A percentile compares a stretch with the other conserved stretches of the same genome.
Conservation (phyloP, 1,140 invertebrate species). For the Lysiphlebus fabarum region DNA sequence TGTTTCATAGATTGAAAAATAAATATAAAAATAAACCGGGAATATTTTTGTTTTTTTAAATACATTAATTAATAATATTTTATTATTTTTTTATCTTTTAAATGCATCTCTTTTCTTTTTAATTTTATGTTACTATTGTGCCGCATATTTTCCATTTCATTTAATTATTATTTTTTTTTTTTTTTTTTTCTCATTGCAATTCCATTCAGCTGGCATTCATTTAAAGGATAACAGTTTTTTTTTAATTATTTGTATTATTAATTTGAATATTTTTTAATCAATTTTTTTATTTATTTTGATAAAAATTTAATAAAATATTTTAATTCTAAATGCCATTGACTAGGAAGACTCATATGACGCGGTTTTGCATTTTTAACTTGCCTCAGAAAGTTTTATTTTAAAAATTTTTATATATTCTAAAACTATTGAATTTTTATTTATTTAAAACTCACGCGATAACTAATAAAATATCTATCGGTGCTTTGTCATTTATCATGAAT, state of each 20-base stretch:
- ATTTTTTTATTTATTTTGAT: not conserved
- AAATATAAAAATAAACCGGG: constrained; percentile 60
- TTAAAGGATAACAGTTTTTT: not conserved
- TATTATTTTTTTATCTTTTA: constrained; percentile 22
- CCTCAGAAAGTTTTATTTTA: constrained; percentile 15
- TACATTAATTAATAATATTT: constrained; percentile 55
- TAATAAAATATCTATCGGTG: not conserved
- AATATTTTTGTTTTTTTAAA: constrained; percentile 58
- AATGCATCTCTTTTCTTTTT: constrained; percentile 6
- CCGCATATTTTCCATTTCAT: constrained; percentile 5
- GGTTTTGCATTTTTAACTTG: constrained; percentile 12
- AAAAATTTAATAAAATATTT: too few relatives aligned
- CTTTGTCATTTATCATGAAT: not conserved
- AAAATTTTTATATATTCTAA: not conserved
- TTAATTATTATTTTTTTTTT: not conserved
- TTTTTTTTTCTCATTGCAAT: too few relatives aligned
- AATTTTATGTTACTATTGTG: not conserved
- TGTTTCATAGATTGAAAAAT: constrained; percentile 59
- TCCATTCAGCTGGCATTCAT: too few relatives aligned
- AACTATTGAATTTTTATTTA: constrained; percentile 1
- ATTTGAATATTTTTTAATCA: too few relatives aligned
- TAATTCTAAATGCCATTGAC: constrained; percentile 6
- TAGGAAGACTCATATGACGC: constrained; percentile 21
- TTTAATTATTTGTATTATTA: constrained; percentile 5
- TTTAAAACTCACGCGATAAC: constrained; percentile 1